Evolutionary conservation across 2,888 invertebrate genomes (phyloP).

Genomic region (Perithous albicinctus): DNA sequence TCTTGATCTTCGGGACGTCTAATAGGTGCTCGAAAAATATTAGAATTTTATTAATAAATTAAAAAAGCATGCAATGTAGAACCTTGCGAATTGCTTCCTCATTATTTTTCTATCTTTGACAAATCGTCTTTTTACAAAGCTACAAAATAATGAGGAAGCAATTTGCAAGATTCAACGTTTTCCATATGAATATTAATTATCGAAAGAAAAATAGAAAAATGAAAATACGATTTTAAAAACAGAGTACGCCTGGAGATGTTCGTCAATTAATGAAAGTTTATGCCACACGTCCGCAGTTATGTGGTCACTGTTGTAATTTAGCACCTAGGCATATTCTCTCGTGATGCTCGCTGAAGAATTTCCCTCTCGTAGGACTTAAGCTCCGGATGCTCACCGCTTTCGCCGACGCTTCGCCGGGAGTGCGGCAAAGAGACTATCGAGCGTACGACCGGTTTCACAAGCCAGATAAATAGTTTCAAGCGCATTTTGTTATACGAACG

Average conservation of each 20-base stretch:
- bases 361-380: slow-evolving; percentile 16
- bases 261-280: not conserved
- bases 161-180: too few species aligned
- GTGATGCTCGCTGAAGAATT: slow-evolving; percentile 10
- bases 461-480: slow-evolving; percentile 64
- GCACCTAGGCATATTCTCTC: not conserved
- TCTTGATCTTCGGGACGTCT: too few species aligned
- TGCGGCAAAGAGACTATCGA: slow-evolving; percentile 25
- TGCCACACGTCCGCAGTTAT: not conserved
- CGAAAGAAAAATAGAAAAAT: too few species aligned
- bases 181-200: too few species aligned
- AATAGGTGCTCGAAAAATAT: too few species aligned
- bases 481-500: slow-evolving; percentile 60
- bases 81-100: too few species aligned
- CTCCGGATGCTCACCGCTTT: not conserved
- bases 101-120: too few species aligned
- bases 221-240: not conserved
- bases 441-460: slow-evolving; percentile 64
- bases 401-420: not conserved
- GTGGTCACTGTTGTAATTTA: not conserved
- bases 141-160: too few species aligned
- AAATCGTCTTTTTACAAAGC: not conserved
- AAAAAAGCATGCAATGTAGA: too few species aligned
- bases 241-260: not conserved
- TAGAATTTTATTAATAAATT: too few species aligned